Percentiles rank a stretch among this genome's conserved stretches.
Conservation (phyloP, 2,113 vertebrate genomes). For the Grallaria varia region DNA sequence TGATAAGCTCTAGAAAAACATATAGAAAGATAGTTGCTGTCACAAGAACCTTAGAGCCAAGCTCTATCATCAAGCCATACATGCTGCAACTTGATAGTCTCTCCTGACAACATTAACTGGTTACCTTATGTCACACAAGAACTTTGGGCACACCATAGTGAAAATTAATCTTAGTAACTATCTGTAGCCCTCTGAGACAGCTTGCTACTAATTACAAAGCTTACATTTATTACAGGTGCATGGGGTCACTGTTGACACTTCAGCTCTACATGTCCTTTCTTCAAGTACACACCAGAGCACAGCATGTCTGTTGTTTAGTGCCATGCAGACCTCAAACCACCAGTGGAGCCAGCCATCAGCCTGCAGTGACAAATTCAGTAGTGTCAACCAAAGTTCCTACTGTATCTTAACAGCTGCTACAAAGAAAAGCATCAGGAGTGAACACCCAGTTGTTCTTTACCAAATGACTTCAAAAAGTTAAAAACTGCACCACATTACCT, state of each 20-base stretch:
- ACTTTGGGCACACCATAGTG: background rate
- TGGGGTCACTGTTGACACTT: constrained; percentile 29
- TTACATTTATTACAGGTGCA: constrained; percentile 55
- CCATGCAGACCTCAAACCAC: background rate
- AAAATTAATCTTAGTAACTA: constrained; percentile 46
- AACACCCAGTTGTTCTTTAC: background rate
- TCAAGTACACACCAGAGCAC: constrained; percentile 9
- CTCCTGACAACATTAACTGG: background rate
- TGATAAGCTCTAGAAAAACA: background rate
- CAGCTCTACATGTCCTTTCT: constrained; percentile 23
- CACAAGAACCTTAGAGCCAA: background rate
- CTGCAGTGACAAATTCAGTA: background rate
- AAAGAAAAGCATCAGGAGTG: background rate
- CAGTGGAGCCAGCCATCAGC: background rate
- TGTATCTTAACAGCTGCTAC: background rate
- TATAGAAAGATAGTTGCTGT: background rate
- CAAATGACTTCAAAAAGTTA: background rate
- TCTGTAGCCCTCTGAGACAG: constrained; percentile 10
- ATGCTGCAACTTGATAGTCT: background rate
- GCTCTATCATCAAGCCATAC: background rate
- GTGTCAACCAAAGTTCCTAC: background rate
- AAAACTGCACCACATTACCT: background rate
- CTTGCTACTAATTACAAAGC: constrained; percentile 50
- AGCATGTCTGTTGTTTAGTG: background rate
- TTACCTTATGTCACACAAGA: background rate